Evolutionary conservation across 2,888 invertebrate species (phyloP).

Genomic region (Mythimna impura): DNA sequence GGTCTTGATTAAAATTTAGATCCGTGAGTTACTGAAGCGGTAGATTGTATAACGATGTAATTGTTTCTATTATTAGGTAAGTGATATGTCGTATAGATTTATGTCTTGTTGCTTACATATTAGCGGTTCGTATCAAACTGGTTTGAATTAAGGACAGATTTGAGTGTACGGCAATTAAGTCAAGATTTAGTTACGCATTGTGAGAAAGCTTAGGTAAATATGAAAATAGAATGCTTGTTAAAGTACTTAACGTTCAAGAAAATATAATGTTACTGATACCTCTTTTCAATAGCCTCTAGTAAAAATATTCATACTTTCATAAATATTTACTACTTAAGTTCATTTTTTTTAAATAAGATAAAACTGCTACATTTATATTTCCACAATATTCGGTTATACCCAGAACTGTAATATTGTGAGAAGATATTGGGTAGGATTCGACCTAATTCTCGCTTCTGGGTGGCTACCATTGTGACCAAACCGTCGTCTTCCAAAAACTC

Average conservation of each 20-base stretch:
- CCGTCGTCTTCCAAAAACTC: slow-evolving; percentile 67
- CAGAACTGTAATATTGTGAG: slow-evolving; percentile 44
- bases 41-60: slow-evolving; percentile 66
- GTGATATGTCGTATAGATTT: slow-evolving; percentile 58
- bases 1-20: slow-evolving; percentile 58
- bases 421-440: slow-evolving; percentile 53
- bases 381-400: slow-evolving; percentile 25
- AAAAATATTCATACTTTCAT: not conserved
- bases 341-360: slow-evolving; percentile 6
- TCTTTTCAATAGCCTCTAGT: not conserved
- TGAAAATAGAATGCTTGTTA: not conserved
- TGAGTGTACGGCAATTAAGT: slow-evolving; percentile 24
- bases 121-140: slow-evolving; percentile 25
- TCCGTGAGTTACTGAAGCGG: slow-evolving; percentile 56
- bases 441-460: slow-evolving; percentile 62
- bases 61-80: slow-evolving; percentile 64
- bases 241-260: not conserved
- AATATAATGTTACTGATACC: not conserved
- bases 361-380: slow-evolving; percentile 35
- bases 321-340: slow-evolving; percentile 3
- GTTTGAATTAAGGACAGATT: slow-evolving; percentile 46
- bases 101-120: slow-evolving; percentile 38
- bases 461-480: slow-evolving; percentile 68
- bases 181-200: not conserved
- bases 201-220: not conserved